These are phyloP conservation scores for Acanthosepion pharaonis DNA, from an alignment of 2,888 invertebrate species.

Conservation along the genomic window DNA sequence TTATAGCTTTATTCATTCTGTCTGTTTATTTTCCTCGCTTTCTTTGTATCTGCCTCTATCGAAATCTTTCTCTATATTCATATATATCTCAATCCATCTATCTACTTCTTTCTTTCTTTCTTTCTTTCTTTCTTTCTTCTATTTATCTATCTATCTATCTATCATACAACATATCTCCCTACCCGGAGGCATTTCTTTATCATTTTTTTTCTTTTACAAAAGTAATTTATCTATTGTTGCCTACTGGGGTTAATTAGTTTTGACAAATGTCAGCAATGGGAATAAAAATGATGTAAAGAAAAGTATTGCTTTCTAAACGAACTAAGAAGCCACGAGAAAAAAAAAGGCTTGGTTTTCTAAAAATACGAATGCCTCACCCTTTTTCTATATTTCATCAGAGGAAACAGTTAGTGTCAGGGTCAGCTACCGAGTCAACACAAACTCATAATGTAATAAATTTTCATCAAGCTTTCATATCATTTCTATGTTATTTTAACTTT, in stretches of 20 bases:
- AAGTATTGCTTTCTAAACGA: background rate
- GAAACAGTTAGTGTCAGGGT: background rate
- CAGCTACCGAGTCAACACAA: background rate
- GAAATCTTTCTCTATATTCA: no score
- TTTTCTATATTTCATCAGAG: background rate
- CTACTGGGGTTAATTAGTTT: background rate
- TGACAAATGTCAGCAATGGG: background rate
- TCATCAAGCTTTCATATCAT: background rate
- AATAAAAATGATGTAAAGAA: background rate
- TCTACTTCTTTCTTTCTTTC: no score
- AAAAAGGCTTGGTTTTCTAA: background rate
- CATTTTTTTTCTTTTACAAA: background rate
- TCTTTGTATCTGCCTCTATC: no score
- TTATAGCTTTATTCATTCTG: no score
- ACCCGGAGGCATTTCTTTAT: background rate
- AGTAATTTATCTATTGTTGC: background rate
- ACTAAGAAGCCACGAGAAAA: background rate
- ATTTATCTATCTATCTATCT: no score
- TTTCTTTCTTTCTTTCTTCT: no score
- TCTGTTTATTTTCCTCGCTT: no score
- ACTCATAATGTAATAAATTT: slow-evolving; percentile 17
- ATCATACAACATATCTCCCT: no score
- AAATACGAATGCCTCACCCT: background rate
- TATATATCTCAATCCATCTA: no score
- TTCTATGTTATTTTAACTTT: no score